These are phyloP conservation scores for Terrapene triunguis DNA, from an alignment of 2,113 vertebrate species.

Conservation along the genomic window DNA sequence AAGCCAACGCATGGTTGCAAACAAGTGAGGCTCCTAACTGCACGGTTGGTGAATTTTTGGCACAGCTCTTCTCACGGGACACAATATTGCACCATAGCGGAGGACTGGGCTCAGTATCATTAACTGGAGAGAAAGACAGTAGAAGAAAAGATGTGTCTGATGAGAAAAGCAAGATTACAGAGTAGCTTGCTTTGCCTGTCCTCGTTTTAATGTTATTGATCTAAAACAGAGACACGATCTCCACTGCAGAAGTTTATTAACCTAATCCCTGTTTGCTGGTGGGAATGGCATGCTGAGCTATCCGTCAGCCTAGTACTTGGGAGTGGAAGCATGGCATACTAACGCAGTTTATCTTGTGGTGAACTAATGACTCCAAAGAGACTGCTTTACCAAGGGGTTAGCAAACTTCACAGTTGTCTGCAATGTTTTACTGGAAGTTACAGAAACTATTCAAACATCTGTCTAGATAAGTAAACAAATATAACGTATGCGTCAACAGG, in stretches of 20 bases:
- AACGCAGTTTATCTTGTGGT: slow-evolving; percentile 57
- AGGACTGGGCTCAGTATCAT: background rate
- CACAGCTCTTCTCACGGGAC: background rate
- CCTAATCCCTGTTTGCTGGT: background rate
- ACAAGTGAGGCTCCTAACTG: background rate
- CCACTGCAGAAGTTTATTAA: slow-evolving; percentile 37
- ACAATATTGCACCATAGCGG: background rate
- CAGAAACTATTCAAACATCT: slow-evolving; percentile 71
- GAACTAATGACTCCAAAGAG: slow-evolving; percentile 57
- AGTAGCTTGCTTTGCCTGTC: slow-evolving; percentile 29
- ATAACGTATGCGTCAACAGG: too few species aligned
- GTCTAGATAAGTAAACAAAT: slow-evolving; percentile 61
- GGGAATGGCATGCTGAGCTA: background rate
- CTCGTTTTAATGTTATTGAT: slow-evolving; percentile 50
- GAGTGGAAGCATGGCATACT: background rate
- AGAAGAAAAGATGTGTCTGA: background rate
- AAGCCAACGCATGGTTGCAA: background rate
- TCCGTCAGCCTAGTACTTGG: background rate
- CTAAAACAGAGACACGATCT: slow-evolving; percentile 9
- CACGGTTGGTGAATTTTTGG: background rate
- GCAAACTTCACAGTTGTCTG: slow-evolving; percentile 78
- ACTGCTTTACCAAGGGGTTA: slow-evolving; percentile 75
- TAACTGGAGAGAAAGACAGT: background rate
- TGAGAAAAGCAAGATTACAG: slow-evolving; percentile 45
- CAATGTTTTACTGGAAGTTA: slow-evolving; percentile 56